A percentile compares a stretch with the other conserved stretches of the same genome.
phyloP scores from a whole-genome alignment of 1,140 invertebrate species.

The Diorhabda carinulata region DNA sequence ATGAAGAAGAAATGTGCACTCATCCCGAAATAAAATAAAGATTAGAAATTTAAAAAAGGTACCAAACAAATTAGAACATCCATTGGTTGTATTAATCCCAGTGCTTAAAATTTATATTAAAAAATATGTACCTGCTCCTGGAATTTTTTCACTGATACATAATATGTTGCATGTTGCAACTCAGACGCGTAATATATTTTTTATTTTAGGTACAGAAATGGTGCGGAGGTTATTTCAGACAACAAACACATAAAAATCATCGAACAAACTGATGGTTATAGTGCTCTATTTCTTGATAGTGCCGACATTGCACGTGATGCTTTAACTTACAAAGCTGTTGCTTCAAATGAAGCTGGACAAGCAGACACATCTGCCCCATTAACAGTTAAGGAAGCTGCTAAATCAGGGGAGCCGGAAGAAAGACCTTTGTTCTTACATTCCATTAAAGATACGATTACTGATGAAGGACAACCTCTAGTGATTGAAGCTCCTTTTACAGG shows the following conservation, averaged over 20 bases:
- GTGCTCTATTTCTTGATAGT: slow-evolving; percentile 60
- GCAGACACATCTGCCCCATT: slow-evolving; percentile 65
- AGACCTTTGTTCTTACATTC: slow-evolving; percentile 70
- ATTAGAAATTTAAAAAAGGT: too few relatives aligned
- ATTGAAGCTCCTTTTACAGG: slow-evolving; percentile 69
- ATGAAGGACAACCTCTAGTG: slow-evolving; percentile 69
- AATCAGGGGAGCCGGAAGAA: slow-evolving; percentile 62
- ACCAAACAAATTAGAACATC: too few relatives aligned
- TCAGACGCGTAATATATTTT: too few relatives aligned
- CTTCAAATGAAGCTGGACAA: slow-evolving; percentile 71
- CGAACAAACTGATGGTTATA: slow-evolving; percentile 64
- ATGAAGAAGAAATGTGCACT: too few relatives aligned
- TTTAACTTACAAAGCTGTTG: slow-evolving; percentile 71
- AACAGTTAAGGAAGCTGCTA: slow-evolving; percentile 53
- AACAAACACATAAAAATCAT: slow-evolving; percentile 63
- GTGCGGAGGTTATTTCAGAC: slow-evolving; percentile 70
- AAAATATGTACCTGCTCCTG: too few relatives aligned
- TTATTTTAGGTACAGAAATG: slow-evolving; percentile 60
- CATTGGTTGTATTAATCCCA: too few relatives aligned
- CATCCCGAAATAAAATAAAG: too few relatives aligned
- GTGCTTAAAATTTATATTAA: too few relatives aligned
- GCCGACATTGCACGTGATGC: slow-evolving; percentile 61
- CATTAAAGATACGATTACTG: slow-evolving; percentile 67
- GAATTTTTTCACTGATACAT: too few relatives aligned
- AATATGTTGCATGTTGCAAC: too few relatives aligned